Base-by-base conservation (phyloP, 2,797 vertebrate genomes). In the Philypnodon macrostomus region DNA sequence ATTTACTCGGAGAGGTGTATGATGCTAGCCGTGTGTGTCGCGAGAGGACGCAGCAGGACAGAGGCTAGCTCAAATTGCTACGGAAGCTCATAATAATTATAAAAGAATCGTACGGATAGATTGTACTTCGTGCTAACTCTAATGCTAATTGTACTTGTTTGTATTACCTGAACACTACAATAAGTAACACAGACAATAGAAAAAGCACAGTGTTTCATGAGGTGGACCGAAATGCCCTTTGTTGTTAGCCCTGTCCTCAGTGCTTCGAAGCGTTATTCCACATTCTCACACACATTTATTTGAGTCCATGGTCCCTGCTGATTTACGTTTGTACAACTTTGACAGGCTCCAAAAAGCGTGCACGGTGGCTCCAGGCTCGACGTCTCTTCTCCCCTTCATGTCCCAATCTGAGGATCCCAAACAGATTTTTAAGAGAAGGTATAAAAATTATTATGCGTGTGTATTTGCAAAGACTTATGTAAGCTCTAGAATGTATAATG, bases 391-490 rank as follows among this genome's bases (percentile, higher is more conserved):
- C 88, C 77, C 88, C 88, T 24, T 91, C 87, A 53, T 89, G 86
- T 80, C 90, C 87, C 70, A 89, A 89, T 88, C 84, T 91, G 73
- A 85, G 93, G 83, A 90, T 91, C 77, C 88, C 63, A 77, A 90
- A 90, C 88, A 91, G 92, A 69, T 92, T 93, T 84, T 87, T 93
- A 73, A 91, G 91, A 91, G 86, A 91, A 88, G 90, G 90, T 88
- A 29, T 23, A 49, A 16, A n/a, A 58, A 27, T 7, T 15, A 21
- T 15, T 19, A 31, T 2, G n/a, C 14, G 16, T 27, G 10, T 45
- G 16, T 11, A 9, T 36, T 17, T 15, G 7, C n/a, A 4, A 33
- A 30, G 27, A 9, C 11, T 30, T 7, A 7, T 9, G 27, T 8
- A 8, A 30, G 11, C 27, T n/a, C 24, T 41, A 26, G 27, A 26